phyloP scores from a whole-genome alignment of 1,140 invertebrate genomes.

The Apis florea region DNA sequence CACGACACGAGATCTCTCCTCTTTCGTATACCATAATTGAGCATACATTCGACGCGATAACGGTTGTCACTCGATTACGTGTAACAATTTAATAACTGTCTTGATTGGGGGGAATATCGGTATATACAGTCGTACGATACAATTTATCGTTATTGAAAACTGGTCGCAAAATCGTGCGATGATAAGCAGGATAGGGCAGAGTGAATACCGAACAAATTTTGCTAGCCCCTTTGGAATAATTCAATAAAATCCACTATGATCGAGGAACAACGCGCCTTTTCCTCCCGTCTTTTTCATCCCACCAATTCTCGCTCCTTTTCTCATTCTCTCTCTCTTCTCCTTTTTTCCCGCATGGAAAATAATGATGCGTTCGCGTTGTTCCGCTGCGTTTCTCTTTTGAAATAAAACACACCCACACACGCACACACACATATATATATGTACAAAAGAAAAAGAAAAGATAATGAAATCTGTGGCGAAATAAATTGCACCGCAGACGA shows the following conservation, averaged over 20 bases:
- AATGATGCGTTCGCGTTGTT: slow-evolving; percentile 22
- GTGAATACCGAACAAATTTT: slow-evolving; percentile 32
- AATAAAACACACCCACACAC: not conserved
- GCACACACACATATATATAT: too few species aligned
- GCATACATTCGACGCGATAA: not conserved
- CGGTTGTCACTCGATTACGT: not conserved
- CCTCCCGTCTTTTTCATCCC: not conserved
- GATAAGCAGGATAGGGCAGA: slow-evolving; percentile 32
- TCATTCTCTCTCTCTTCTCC: not conserved
- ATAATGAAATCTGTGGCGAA: slow-evolving; percentile 19
- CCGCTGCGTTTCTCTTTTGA: not conserved
- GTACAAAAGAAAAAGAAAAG: not conserved
- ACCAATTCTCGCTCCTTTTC: not conserved
- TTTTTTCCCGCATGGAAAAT: slow-evolving; percentile 1
- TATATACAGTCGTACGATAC: not conserved
- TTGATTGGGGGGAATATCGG: slow-evolving; percentile 18
- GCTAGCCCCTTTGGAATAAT: slow-evolving; percentile 35
- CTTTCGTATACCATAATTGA: not conserved
- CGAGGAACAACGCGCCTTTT: slow-evolving; percentile 16
- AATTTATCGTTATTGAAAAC: slow-evolving; percentile 45
- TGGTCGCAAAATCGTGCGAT: slow-evolving; percentile 7
- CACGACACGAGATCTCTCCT: not conserved
- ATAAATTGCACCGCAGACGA: slow-evolving; percentile 4
- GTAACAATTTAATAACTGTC: slow-evolving; percentile 42
- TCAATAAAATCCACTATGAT: slow-evolving; percentile 41